Evolutionary conservation across 2,888 invertebrate genomes (phyloP).

Genomic region (Eilema griseolum): DNA sequence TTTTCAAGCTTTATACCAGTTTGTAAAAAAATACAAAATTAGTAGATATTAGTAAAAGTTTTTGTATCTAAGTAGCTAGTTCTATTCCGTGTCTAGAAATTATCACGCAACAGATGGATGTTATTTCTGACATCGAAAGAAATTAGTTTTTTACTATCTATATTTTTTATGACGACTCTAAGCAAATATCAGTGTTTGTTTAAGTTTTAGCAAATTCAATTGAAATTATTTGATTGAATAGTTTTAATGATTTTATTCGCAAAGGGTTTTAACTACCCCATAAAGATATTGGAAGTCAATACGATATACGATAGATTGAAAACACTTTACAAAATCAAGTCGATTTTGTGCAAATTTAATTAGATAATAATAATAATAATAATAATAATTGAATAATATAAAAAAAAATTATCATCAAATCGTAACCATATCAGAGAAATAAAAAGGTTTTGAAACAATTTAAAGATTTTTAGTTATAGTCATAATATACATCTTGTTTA

Average conservation of each 20-base stretch:
- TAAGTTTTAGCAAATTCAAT: neutral
- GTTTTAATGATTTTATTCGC: neutral
- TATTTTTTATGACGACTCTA: neutral
- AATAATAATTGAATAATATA: too few relatives aligned
- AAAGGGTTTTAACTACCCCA: too few relatives aligned
- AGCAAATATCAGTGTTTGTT: neutral
- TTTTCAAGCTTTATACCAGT: neutral
- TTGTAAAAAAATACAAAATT: neutral
- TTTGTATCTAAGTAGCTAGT: neutral
- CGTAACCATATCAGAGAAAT: too few relatives aligned
- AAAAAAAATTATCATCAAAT: too few relatives aligned
- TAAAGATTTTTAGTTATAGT: too few relatives aligned
- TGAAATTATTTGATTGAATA: neutral
- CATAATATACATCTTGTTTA: too few relatives aligned
- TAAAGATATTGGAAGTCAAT: too few relatives aligned
- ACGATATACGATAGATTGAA: too few relatives aligned
- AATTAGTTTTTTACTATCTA: constrained; percentile 1
- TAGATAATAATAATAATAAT: too few relatives aligned
- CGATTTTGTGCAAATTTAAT: too few relatives aligned
- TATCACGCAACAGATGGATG: neutral
- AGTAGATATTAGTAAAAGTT: constrained; percentile 1
- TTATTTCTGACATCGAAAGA: neutral
- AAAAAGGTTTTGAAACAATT: too few relatives aligned
- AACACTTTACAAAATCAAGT: too few relatives aligned
- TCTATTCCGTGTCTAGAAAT: neutral